Base-by-base conservation (phyloP, 30 jellyfish, hydroid and myxozoan species). In the Pseudorhiza aurosa region DNA sequence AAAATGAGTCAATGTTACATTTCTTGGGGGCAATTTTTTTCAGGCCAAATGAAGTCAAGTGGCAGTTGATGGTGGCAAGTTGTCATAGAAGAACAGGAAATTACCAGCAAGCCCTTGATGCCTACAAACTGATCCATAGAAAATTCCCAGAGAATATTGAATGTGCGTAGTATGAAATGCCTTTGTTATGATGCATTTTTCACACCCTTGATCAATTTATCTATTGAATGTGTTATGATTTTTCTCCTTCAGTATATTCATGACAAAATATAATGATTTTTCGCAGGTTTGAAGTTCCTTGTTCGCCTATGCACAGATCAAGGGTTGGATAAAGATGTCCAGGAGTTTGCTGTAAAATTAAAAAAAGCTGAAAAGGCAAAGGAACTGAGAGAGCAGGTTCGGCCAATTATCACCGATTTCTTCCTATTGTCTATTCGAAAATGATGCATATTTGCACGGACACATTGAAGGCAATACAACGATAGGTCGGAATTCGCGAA, bases 11-110 rank as follows among this genome's bases (percentile, higher is more conserved):
- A n/a, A n/a, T n/a, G n/a, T n/a, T n/a, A n/a, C n/a, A n/a, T n/a
- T n/a, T n/a, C n/a, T n/a, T n/a, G n/a, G n/a, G n/a, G n/a, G n/a
- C n/a, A n/a, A n/a, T 53, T 4, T 17, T n/a, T 56, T 78, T 43
- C 53, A 92, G 98, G 70, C 98, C 98, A 14, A 63, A 42, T 27
- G 98, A 92, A 65, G 98, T 92, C 2, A 80, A 84, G 49, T 92
- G 98, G 98, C 98, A 79, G 45, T 75, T 92, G 56, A 92, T 92
- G 98, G 88, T 85, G 6, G 98, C 98, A 26, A 85, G 96, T 29
- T 92, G 98, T 75, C 88, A 85, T 70, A 88, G 98, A 43, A 72
- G 90, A 74, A 77, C 96, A 26, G 98, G 98, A 8, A 92, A 92
- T 59, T 92, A 92, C 68, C 97, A 68, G 29, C 93, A 77, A 70